Evolutionary conservation across 2,113 vertebrate genomes (phyloP).

Genomic region (Ellobius talpinus): DNA sequence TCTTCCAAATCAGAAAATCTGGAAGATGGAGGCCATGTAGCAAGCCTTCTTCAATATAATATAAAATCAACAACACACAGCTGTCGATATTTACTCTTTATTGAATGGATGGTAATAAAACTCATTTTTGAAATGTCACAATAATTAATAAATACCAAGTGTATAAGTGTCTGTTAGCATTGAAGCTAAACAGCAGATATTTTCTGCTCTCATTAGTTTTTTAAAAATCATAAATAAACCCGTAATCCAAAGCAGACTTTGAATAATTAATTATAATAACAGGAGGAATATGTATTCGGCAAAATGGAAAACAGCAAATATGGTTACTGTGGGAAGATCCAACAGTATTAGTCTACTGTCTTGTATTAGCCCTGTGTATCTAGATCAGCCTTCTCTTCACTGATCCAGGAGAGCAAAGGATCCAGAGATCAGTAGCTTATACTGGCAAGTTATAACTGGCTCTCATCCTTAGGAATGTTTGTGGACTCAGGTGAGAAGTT

Average conservation of each 20-base stretch:
- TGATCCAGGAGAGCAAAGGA: not conserved
- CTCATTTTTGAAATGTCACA: not conserved
- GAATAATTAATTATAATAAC: not conserved
- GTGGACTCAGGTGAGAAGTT: not conserved
- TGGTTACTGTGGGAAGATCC: not conserved
- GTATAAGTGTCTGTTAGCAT: not conserved
- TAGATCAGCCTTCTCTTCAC: not conserved
- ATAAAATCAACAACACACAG: fast-evolving
- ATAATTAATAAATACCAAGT: not conserved
- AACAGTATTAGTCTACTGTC: not conserved
- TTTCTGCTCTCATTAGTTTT: not conserved
- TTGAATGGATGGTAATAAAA: not conserved
- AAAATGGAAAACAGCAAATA: not conserved
- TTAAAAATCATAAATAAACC: not conserved
- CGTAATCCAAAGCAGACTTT: not conserved
- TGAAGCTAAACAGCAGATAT: not conserved
- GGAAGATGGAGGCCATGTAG: not conserved
- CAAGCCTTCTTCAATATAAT: not conserved
- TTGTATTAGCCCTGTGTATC: not conserved
- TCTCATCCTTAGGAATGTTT: not conserved
- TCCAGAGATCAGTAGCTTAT: not conserved
- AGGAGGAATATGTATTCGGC: not conserved
- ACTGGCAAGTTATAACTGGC: not conserved
- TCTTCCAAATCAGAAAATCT: not conserved
- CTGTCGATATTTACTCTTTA: not conserved